phyloP scores from a whole-genome alignment of 2,888 invertebrate genomes.

The Troglohyphantes excavatus region DNA sequence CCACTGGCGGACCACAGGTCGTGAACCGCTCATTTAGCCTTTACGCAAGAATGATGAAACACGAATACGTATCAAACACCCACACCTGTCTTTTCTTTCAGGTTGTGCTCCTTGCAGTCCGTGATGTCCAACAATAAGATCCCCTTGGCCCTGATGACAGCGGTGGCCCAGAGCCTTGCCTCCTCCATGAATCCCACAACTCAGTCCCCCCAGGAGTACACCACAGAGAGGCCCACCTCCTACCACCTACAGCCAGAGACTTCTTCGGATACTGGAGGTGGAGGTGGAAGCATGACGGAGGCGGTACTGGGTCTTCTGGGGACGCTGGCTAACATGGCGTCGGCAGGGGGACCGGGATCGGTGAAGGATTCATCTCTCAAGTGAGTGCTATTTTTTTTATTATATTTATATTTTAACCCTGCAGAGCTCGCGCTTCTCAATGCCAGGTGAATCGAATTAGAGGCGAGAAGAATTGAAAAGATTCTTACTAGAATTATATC shows the following conservation, averaged over 20 bases:
- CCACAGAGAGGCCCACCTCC: constrained; percentile 10
- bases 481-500: neutral
- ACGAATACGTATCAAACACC: too few species aligned
- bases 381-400: too few species aligned
- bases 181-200: constrained; percentile 38
- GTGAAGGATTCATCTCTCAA: constrained; percentile 54
- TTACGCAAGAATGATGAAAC: too few species aligned
- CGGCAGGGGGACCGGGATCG: constrained; percentile 45
- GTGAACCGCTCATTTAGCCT: too few species aligned
- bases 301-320: constrained; percentile 56
- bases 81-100: constrained; percentile 29
- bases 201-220: constrained; percentile 19
- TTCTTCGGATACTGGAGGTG: neutral
- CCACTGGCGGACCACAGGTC: too few species aligned
- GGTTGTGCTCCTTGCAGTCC: constrained; percentile 51
- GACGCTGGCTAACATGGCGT: constrained; percentile 61
- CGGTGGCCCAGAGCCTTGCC: constrained; percentile 63
- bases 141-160: constrained; percentile 60
- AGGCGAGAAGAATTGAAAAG: too few species aligned
- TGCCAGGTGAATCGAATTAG: too few species aligned
- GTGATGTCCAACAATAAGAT: constrained; percentile 72
- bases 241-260: neutral
- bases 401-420: too few species aligned
- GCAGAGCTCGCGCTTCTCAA: too few species aligned
- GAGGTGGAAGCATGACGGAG: constrained; percentile 41